Evolutionary conservation across 1,140 invertebrate genomes (phyloP), one percentile per base, ranked within the genome.

Genomic region (Orchesella cincta): DNA sequence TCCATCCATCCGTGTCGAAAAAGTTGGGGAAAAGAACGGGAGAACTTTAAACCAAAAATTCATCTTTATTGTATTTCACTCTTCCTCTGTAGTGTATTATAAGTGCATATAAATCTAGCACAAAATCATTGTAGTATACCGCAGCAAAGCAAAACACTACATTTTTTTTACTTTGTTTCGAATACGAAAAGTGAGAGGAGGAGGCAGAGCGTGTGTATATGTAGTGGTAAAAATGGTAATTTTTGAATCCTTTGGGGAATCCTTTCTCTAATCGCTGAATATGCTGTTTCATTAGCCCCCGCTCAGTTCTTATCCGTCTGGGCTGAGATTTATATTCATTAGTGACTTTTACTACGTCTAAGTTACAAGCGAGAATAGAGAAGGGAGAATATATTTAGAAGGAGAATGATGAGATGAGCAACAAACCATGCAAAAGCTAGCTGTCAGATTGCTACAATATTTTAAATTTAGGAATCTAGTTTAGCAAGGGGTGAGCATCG

Each of bases 171-270:
- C n/a, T n/a, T n/a, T n/a, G n/a, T n/a, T n/a, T n/a, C n/a, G n/a
- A n/a, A n/a, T n/a, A n/a, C n/a, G n/a, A n/a, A n/a, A n/a, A n/a
- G n/a, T n/a, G n/a, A n/a, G n/a, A n/a, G 46, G 34, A 73, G 36
- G 57, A 76, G 67, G 34, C 39, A 76, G 67, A 34, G 36, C 26
- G 46, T 29, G 39, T 51, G 31, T 33, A 31, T 51, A 23, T 73
- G 26, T 20, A 36, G 70, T 36, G 70, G 33, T 33, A 70, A 73
- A 46, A 46, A 73, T 73, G 64, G 64, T 76, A 76, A 76, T 76
- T 76, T 76, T 76, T 76, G 62, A 76, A 52, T 71, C 62, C 75
- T 76, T 71, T 76, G 62, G 75, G 75, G 64, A 71, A 70, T 52
- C 33, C 46, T 70, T 71, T 33, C 62, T 67, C 62, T 67, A 67